Percentiles rank a stretch among this genome's conserved stretches.
phyloP scores from a whole-genome alignment of 2,797 vertebrate genomes.

The Nannoperca australis region DNA sequence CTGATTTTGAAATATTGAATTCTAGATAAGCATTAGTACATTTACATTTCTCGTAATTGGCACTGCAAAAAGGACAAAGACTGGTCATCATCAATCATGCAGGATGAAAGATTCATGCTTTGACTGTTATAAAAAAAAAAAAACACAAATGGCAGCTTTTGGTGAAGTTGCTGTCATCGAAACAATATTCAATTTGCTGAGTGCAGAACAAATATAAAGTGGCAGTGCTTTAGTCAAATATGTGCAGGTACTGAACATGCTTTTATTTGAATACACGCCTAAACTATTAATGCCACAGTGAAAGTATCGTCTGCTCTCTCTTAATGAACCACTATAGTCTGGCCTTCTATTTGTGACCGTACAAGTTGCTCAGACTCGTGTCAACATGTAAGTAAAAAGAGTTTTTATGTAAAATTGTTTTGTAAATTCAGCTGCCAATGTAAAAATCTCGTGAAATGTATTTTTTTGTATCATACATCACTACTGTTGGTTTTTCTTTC shows the following conservation, averaged over 20 bases:
- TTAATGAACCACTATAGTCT: conserved; percentile 75
- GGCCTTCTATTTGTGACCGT: conserved; percentile 76
- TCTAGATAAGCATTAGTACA: conserved; percentile 55
- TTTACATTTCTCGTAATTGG: conserved; percentile 63
- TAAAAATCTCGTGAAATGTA: conserved; percentile 87
- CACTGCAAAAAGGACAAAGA: conserved; percentile 61
- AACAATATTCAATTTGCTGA: conserved; percentile 66
- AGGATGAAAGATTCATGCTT: conserved; percentile 66
- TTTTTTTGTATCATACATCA: conserved; percentile 87
- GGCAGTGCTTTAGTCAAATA: conserved; percentile 60
- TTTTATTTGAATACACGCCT: conserved; percentile 67
- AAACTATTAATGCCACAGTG: conserved; percentile 68
- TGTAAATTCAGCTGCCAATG: conserved; percentile 88
- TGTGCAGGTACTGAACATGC: conserved; percentile 64
- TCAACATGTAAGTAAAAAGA: conserved; percentile 74
- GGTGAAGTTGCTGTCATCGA: conserved; percentile 65
- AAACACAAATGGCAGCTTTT: conserved; percentile 70
- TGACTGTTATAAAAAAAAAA: conserved; percentile 76
- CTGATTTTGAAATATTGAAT: conserved; percentile 59
- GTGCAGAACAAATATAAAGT: conserved; percentile 60
- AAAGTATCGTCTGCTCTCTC: conserved; percentile 67
- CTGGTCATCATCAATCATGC: conserved; percentile 54
- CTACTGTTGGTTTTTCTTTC: conserved; percentile 80
- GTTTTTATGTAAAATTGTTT: conserved; percentile 84
- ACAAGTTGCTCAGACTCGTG: conserved; percentile 73